These are phyloP conservation scores for Pangasius krempfi DNA, from an alignment of 2,797 vertebrate genomes.

Conservation along the genomic window DNA sequence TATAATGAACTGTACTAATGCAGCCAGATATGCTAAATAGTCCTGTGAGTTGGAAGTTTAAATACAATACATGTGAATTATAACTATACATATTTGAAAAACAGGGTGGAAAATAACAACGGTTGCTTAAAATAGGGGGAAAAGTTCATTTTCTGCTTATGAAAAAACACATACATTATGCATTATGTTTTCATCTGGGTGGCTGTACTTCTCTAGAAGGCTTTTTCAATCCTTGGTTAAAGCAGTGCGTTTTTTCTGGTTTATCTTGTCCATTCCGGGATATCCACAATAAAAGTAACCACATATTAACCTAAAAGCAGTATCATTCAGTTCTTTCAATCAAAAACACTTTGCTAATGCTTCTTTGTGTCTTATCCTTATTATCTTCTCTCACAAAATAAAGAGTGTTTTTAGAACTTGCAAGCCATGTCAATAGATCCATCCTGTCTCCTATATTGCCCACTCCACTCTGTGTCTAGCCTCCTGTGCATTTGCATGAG, in stretches of 20 bases:
- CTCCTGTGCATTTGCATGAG: constrained; percentile 47
- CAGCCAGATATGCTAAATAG: constrained; percentile 15
- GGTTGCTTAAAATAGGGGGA: background rate
- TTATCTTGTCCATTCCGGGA: constrained; percentile 18
- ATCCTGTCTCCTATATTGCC: constrained; percentile 16
- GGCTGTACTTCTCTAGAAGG: constrained; percentile 23
- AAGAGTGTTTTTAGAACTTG: constrained; percentile 2
- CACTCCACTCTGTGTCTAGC: constrained; percentile 16
- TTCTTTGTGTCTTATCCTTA: constrained; percentile 32
- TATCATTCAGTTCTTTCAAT: constrained; percentile 27
- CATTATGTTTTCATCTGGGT: constrained; percentile 23
- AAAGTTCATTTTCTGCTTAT: constrained; percentile 32
- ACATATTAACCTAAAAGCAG: constrained; percentile 28
- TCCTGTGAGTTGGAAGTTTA: background rate
- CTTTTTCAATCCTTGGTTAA: constrained; percentile 18
- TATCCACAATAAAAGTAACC: constrained; percentile 22
- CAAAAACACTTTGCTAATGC: constrained; percentile 35
- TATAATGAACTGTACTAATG: constrained; percentile 33
- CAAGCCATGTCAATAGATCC: constrained; percentile 20
- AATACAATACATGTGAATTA: constrained; percentile 12
- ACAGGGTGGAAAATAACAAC: background rate
- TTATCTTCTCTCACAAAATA: constrained; percentile 10
- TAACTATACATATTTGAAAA: background rate
- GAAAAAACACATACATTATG: constrained; percentile 30
- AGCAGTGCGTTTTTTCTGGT: constrained; percentile 6